These are phyloP conservation scores for Drosophila tripunctata DNA, from an alignment of 2,888 invertebrate genomes.

Conservation along the genomic window DNA sequence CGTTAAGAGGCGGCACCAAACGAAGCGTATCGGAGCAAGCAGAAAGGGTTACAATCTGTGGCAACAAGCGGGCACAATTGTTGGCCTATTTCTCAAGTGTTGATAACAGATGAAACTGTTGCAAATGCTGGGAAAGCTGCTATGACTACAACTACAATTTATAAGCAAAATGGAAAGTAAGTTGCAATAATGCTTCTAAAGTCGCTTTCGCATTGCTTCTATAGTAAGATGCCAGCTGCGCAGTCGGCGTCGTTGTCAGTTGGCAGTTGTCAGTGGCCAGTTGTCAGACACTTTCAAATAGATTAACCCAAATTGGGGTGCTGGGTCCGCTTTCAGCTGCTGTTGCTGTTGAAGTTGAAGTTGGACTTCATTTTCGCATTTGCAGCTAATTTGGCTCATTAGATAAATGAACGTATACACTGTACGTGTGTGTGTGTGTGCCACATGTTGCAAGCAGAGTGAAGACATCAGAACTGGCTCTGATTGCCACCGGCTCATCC, in stretches of 20 bases:
- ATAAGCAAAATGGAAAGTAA: slow-evolving; percentile 65
- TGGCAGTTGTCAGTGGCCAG: slow-evolving; percentile 5
- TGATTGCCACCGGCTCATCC: background rate
- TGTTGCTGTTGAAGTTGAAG: background rate
- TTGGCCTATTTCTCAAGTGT: background rate
- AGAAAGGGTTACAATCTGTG: slow-evolving; percentile 13
- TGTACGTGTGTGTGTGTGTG: background rate
- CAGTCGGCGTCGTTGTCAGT: background rate
- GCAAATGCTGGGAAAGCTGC: slow-evolving; percentile 36
- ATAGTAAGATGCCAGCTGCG: too few species aligned
- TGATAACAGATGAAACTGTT: slow-evolving; percentile 28
- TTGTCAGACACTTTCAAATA: slow-evolving; percentile 65
- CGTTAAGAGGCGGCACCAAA: slow-evolving; percentile 21
- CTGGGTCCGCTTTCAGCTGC: slow-evolving; percentile 48
- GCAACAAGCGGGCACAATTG: slow-evolving; percentile 10
- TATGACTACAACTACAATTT: background rate
- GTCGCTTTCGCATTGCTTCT: slow-evolving; percentile 52
- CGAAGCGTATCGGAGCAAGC: slow-evolving; percentile 1
- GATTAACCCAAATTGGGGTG: slow-evolving; percentile 69
- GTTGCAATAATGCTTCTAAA: slow-evolving; percentile 57
- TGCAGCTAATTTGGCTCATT: slow-evolving; percentile 56
- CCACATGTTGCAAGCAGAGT: slow-evolving; percentile 10
- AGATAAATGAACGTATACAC: slow-evolving; percentile 18
- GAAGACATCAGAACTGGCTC: slow-evolving; percentile 20
- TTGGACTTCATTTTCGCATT: slow-evolving; percentile 33